A percentile compares a stretch with the other conserved stretches of the same genome.
Evolutionary conservation across 2,797 vertebrate genomes (phyloP).

Genomic region (Coranthus polyacanthus): DNA sequence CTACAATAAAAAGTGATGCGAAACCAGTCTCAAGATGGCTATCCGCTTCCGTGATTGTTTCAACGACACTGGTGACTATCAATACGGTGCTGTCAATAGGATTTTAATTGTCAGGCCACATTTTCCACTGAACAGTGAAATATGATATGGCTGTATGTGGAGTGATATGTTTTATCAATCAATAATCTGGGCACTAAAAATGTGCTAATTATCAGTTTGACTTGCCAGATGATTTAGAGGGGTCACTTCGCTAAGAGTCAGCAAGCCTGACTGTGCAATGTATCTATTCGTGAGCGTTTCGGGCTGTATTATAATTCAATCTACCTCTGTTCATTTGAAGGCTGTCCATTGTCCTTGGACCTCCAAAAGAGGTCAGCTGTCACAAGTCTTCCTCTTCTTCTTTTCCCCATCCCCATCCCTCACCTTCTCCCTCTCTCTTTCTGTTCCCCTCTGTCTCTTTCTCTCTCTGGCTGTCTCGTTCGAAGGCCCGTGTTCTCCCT

Average conservation of each 20-base stretch:
- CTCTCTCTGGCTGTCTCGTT: constrained; percentile 38
- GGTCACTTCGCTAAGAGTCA: constrained; percentile 1
- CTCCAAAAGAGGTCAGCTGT: constrained; percentile 48
- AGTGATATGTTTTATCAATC: not conserved
- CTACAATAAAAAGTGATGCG: constrained; percentile 39
- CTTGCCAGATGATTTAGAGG: not conserved
- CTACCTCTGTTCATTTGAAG: constrained; percentile 41
- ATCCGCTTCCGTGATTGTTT: constrained; percentile 36
- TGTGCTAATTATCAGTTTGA: not conserved
- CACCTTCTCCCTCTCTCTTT: not conserved
- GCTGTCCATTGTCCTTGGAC: constrained; percentile 56
- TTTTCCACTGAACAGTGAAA: too few species aligned
- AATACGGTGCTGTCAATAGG: constrained; percentile 2
- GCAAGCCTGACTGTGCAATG: constrained; percentile 7
- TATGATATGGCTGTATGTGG: not conserved
- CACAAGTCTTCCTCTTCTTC: constrained; percentile 23
- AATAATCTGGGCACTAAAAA: not conserved
- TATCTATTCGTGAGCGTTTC: constrained; percentile 16
- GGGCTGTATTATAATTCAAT: constrained; percentile 23
- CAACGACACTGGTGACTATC: constrained; percentile 34
- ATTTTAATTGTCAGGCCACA: too few species aligned
- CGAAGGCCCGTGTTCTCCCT: constrained; percentile 47
- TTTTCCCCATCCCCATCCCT: constrained; percentile 1
- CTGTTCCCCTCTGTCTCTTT: constrained; percentile 1
- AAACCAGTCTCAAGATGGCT: constrained; percentile 24